These are phyloP conservation scores for Menura novaehollandiae DNA, from an alignment of 2,113 vertebrate genomes.

Conservation along the genomic window DNA sequence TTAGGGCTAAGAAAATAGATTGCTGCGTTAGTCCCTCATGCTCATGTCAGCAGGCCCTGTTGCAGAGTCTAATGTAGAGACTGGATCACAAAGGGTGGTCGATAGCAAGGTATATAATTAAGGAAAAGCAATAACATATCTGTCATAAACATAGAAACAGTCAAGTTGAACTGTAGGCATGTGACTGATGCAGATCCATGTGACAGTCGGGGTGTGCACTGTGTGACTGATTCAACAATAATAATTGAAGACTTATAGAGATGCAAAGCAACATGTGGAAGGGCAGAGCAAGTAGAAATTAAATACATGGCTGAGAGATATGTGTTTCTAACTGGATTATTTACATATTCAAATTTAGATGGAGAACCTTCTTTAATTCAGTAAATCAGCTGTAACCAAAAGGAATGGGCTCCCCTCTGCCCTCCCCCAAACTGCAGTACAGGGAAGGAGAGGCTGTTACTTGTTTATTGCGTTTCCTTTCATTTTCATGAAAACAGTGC, in stretches of 20 bases:
- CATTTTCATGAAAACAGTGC: background rate
- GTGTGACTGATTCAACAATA: background rate
- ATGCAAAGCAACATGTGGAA: background rate
- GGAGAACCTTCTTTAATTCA: background rate
- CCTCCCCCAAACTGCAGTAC: background rate
- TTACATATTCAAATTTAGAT: conserved; percentile 11
- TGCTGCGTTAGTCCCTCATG: background rate
- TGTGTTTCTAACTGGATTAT: background rate
- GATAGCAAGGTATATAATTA: conserved; percentile 5
- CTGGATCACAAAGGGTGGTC: background rate
- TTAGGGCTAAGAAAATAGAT: background rate
- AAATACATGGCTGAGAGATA: background rate
- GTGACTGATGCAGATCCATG: background rate
- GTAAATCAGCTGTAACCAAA: background rate
- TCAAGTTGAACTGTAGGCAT: background rate
- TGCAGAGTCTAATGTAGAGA: background rate
- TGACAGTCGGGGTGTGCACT: background rate
- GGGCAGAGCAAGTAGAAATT: conserved; percentile 5
- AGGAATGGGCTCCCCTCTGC: background rate
- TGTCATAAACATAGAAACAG: conserved; percentile 48
- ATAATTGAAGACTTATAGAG: background rate
- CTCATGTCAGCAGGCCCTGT: background rate
- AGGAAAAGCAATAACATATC: conserved; percentile 14
- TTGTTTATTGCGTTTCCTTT: background rate
- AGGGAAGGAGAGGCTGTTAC: background rate